Conservation (phyloP, 2,888 invertebrate genomes). For the Himalopsyche anomala region DNA sequence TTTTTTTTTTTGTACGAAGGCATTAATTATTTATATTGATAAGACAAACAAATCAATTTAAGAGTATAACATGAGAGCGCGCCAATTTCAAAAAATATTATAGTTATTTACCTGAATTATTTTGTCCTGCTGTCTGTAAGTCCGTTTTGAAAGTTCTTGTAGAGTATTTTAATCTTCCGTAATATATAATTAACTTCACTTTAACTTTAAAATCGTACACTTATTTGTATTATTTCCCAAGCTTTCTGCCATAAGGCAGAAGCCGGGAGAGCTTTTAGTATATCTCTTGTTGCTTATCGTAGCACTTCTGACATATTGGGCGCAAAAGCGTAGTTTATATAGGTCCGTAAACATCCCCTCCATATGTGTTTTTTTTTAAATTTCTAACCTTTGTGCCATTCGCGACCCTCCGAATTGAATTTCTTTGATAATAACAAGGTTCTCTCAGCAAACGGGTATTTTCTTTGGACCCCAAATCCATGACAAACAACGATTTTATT, state of each 20-base stretch:
- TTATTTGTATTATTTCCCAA: not conserved
- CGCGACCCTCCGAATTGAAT: constrained; percentile 54
- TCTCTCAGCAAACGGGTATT: constrained; percentile 50
- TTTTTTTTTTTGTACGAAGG: too few relatives aligned
- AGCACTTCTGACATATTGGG: constrained; percentile 45
- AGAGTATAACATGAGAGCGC: too few relatives aligned
- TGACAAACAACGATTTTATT: constrained; percentile 41
- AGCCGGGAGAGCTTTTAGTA: constrained; percentile 47
- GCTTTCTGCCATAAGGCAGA: constrained; percentile 55
- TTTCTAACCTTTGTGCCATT: constrained; percentile 47
- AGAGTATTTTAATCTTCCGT: not conserved
- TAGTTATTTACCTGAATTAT: not conserved
- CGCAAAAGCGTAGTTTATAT: constrained; percentile 42
- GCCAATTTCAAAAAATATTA: not conserved
- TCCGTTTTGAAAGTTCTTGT: not conserved
- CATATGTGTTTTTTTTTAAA: constrained; percentile 11
- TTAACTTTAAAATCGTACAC: constrained; percentile 1
- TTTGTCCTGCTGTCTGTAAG: not conserved
- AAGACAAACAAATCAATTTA: too few relatives aligned
- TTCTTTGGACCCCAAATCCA: constrained; percentile 45
- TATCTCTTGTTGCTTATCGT: constrained; percentile 36
- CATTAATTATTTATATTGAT: too few relatives aligned
- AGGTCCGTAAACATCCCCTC: constrained; percentile 45
- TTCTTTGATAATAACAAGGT: constrained; percentile 31
- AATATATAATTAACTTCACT: not conserved